phyloP scores from a whole-genome alignment of 2,113 vertebrate genomes.

The Siniperca chuatsi region DNA sequence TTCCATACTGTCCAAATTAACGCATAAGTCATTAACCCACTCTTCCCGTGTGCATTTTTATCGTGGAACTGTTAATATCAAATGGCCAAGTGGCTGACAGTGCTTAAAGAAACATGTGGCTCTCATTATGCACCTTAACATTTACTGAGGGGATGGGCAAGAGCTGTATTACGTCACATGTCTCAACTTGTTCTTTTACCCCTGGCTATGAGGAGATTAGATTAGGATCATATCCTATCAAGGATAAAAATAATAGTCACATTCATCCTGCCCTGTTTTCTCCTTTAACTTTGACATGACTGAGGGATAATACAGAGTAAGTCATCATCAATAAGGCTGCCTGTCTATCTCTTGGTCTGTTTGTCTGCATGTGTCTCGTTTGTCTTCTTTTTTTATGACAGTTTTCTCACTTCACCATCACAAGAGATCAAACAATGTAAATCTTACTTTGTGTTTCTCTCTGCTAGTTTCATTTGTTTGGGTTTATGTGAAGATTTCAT shows the following conservation, averaged over 20 bases:
- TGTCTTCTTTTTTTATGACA: not conserved
- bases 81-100: not conserved
- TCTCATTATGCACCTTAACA: slow-evolving; percentile 11
- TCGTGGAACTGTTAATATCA: not conserved
- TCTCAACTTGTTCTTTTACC: slow-evolving; percentile 38
- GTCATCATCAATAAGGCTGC: slow-evolving; percentile 31
- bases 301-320: slow-evolving; percentile 16
- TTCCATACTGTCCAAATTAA: not conserved
- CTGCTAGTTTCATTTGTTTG: not conserved
- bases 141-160: not conserved
- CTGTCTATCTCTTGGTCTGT: not conserved
- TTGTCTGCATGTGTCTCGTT: slow-evolving; percentile 9
- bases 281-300: slow-evolving; percentile 39
- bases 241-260: slow-evolving; percentile 56
- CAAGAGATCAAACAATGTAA: slow-evolving; percentile 1
- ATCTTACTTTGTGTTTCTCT: not conserved
- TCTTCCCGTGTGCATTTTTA: not conserved
- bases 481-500: not conserved
- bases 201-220: slow-evolving; percentile 65
- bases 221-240: slow-evolving; percentile 58
- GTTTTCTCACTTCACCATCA: slow-evolving; percentile 5
- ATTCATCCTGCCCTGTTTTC: slow-evolving; percentile 55
- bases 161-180: slow-evolving; percentile 33
- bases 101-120: slow-evolving; percentile 2
- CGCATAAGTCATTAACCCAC: not conserved